Evolutionary conservation across 2,113 vertebrate genomes (phyloP).

Genomic region (Dasyornis broadbenti): DNA sequence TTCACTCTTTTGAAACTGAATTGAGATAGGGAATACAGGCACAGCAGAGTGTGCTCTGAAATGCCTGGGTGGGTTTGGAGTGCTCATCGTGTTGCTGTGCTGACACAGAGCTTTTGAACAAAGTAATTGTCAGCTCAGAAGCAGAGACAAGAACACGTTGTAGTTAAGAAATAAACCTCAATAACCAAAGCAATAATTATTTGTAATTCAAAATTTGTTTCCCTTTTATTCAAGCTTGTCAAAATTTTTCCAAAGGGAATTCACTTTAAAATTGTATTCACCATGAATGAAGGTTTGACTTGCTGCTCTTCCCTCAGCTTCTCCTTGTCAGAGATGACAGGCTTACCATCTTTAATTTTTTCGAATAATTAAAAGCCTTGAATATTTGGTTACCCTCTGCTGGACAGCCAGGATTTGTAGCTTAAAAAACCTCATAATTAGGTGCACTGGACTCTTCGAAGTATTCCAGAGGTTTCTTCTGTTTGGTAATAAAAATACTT

Average conservation of each 20-base stretch:
- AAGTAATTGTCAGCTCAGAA: background rate
- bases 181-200: background rate
- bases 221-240: background rate
- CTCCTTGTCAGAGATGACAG: background rate
- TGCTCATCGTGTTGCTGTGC: background rate
- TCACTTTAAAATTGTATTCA: background rate
- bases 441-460: background rate
- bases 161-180: background rate
- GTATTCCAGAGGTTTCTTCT: background rate
- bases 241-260: background rate
- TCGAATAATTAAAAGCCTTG: background rate
- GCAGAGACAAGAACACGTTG: background rate
- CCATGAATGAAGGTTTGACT: background rate
- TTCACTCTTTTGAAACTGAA: background rate
- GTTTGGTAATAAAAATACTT: background rate
- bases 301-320: background rate
- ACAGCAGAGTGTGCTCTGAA: background rate
- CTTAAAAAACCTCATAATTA: background rate
- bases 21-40: background rate
- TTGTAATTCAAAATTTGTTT: background rate
- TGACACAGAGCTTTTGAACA: background rate
- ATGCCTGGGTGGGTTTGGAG: background rate
- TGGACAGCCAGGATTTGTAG: conserved; percentile 2
- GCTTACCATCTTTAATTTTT: background rate
- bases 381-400: background rate